Conservation (phyloP, 2,113 vertebrate species). For the Tetrao urogallus region DNA sequence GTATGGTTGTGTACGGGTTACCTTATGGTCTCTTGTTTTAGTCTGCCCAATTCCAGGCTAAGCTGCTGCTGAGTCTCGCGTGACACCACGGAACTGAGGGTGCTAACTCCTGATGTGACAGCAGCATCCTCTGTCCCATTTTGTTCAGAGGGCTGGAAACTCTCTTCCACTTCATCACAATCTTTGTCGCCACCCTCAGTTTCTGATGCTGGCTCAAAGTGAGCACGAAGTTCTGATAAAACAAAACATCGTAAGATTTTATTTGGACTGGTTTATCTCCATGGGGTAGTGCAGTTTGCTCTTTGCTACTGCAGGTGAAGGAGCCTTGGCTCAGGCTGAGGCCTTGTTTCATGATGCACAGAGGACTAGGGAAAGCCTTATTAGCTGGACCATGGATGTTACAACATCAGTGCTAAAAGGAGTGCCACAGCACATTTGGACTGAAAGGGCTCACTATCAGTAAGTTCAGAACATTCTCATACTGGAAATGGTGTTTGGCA, state of each 20-base stretch:
- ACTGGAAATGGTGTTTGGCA: neutral
- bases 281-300: neutral
- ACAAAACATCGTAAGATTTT: neutral
- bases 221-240: conserved; percentile 86
- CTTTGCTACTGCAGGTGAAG: accelerated
- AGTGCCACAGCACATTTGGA: neutral
- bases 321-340: neutral
- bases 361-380: neutral
- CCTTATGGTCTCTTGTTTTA: conserved; percentile 89
- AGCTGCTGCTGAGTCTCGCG: conserved; percentile 78
- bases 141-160: conserved; percentile 65
- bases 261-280: neutral
- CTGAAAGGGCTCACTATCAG: neutral
- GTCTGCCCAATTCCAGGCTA: conserved; percentile 81
- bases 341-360: neutral
- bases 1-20: conserved; percentile 26
- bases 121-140: conserved; percentile 51
- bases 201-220: conserved; percentile 88
- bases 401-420: neutral
- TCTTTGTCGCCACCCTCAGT: conserved; percentile 87
- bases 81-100: conserved; percentile 64
- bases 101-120: conserved; percentile 34
- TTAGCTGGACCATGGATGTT: neutral
- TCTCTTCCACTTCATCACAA: conserved; percentile 79
- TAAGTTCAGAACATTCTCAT: neutral